These are phyloP conservation scores for Nymphalis polychloros DNA, from an alignment of 2,888 invertebrate species.

Conservation along the genomic window DNA sequence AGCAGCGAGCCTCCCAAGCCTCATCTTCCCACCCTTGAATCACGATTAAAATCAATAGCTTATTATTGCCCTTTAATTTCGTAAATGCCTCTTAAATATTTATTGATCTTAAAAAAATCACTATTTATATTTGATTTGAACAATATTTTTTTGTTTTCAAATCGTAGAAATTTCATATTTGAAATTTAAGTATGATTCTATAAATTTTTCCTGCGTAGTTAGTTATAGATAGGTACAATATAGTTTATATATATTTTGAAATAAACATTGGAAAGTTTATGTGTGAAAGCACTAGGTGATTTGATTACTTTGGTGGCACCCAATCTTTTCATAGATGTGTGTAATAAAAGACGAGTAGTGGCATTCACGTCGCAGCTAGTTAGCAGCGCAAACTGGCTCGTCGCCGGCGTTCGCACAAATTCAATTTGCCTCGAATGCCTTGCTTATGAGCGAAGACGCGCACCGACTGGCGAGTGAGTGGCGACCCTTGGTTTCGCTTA, in stretches of 20 bases:
- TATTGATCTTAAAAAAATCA: too few relatives aligned
- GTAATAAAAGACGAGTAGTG: slow-evolving; percentile 66
- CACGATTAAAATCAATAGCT: slow-evolving; percentile 72
- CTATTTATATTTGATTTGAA: too few relatives aligned
- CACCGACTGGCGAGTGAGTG: slow-evolving; percentile 4
- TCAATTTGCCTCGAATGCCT: slow-evolving; percentile 74
- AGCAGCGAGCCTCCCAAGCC: slow-evolving; percentile 38
- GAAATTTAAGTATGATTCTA: too few relatives aligned
- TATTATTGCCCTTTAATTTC: slow-evolving; percentile 41
- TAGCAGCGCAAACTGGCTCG: slow-evolving; percentile 76
- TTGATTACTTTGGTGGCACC: background rate
- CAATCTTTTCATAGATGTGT: slow-evolving; percentile 35
- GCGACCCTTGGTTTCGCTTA: background rate
- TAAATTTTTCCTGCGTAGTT: too few relatives aligned
- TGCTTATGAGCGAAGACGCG: slow-evolving; percentile 19
- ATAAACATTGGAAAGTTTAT: background rate
- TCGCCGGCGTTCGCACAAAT: slow-evolving; percentile 75
- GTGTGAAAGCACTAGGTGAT: background rate
- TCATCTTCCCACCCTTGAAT: slow-evolving; percentile 45
- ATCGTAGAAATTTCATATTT: too few relatives aligned
- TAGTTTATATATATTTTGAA: too few relatives aligned
- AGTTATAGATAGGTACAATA: too few relatives aligned
- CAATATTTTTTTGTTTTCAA: too few relatives aligned
- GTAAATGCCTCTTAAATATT: background rate
- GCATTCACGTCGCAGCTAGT: slow-evolving; percentile 76